Conservation (phyloP, 2,888 invertebrate species). For the Parthenolecanium corni region DNA sequence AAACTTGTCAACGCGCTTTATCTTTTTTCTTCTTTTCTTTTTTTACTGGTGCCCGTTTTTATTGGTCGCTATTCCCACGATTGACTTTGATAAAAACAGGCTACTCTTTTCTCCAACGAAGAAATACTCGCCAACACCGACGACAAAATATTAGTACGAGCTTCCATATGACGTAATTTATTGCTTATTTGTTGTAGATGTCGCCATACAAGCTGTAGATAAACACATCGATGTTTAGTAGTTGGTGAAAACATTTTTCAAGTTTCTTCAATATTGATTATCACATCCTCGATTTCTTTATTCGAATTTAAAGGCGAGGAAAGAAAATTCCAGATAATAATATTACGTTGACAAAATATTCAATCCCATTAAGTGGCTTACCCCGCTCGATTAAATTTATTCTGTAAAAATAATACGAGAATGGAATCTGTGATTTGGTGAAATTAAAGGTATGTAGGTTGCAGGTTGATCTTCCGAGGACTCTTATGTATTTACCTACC, state of each 20-base stretch:
- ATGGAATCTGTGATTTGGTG: no score
- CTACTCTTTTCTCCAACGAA: not conserved
- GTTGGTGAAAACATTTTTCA: conserved; percentile 23
- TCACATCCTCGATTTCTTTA: conserved; percentile 17
- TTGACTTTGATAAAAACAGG: not conserved
- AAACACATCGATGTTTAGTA: conserved; percentile 15
- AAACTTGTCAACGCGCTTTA: no score
- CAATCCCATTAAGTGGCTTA: no score
- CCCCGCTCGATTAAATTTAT: no score
- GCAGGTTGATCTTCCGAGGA: no score
- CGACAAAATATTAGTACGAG: conserved; percentile 24
- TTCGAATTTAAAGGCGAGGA: conserved; percentile 5
- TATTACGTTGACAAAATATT: no score
- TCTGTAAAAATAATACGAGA: no score
- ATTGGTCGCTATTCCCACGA: not conserved
- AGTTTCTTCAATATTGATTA: conserved; percentile 12
- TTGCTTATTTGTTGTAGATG: conserved; percentile 12
- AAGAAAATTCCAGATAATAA: no score
- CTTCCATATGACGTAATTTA: conserved; percentile 9
- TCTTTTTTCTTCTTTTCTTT: no score
- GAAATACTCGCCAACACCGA: not conserved
- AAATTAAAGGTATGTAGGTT: no score
- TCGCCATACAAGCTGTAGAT: conserved; percentile 2
- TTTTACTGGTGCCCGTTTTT: not conserved
- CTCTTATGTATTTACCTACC: no score